These are phyloP conservation scores for Panagrolaimus sp. DNA, from an alignment of 1,140 invertebrate genomes.

Conservation along the genomic window DNA sequence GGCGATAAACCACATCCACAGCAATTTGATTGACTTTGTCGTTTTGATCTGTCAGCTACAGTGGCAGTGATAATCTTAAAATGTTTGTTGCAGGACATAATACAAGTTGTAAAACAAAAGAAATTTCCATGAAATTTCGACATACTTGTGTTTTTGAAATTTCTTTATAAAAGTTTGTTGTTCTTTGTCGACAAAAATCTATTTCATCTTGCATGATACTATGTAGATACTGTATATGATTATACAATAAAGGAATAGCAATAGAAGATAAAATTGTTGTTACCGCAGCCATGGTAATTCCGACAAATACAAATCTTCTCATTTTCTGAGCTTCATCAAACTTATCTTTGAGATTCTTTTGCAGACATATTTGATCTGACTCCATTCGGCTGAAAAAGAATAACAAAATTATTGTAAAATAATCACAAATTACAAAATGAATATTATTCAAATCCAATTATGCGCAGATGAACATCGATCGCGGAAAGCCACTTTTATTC, in stretches of 20 bases:
- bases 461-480: too few species aligned
- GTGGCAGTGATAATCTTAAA: background rate
- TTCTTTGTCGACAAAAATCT: background rate
- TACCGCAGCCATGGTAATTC: background rate
- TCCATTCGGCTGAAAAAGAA: too few species aligned
- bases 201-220: background rate
- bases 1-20: slow-evolving; percentile 39
- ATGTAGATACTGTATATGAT: slow-evolving; percentile 8
- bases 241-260: background rate
- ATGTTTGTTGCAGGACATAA: background rate
- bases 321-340: background rate
- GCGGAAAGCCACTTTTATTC: too few species aligned
- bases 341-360: too few species aligned
- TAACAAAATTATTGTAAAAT: too few species aligned
- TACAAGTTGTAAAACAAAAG: background rate
- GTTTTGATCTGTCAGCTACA: background rate
- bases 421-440: too few species aligned
- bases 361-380: too few species aligned
- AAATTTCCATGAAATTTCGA: background rate
- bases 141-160: slow-evolving; percentile 2
- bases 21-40: slow-evolving; percentile 11
- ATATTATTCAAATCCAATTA: too few species aligned
- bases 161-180: background rate
- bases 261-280: background rate
- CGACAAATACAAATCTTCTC: slow-evolving; percentile 4